Base-by-base conservation (phyloP, 1,140 invertebrate species). In the Colletes gigas region DNA sequence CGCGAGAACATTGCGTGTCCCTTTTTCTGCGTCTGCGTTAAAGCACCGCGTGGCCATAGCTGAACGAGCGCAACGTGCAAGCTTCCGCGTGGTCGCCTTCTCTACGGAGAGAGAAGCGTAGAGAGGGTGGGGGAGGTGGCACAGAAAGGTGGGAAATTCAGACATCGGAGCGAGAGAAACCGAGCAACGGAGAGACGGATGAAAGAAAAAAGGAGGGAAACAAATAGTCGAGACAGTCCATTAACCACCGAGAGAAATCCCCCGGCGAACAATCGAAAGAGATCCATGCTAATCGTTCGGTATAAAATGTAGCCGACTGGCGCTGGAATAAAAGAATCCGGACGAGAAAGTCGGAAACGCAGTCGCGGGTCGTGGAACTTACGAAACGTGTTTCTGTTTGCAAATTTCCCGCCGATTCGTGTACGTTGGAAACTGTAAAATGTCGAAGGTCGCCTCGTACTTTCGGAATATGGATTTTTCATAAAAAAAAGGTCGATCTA, bases 191-290 rank as follows among this genome's bases (percentile, higher is more conserved):
- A 54, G 12, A 54, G 57, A 72, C 10, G 19, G n/a, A 30, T 50
- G 50, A 17, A 47, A 57, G 75, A 52, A 75, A 10, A 44, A 39
- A 69, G 77, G 63, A 81, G 72, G 60, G 73, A 63, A 78, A 85
- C 39, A 67, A 52, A 81, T 52, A 17, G 59, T 52, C 82, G 83
- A 84, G 66, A 66, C 82, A 81, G 83, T 82, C 60, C 78, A 82
- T 86, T 85, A 86, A 86, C 76, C 79, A 73, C 30, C 21, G 65
- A 60, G 69, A 66, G 79, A 83, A 70, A 82, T 83, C 54, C 72
- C 15, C 71, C 60, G 47, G 54, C 52, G 67, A 50, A 81, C 59
- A 68, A 63, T 62, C 68, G 68, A 71, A 71, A 60, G 60, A 83
- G 65, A 83, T 59, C 80, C 63, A 59, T 66, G 65, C 57, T 81